Conservation (phyloP, 2,797 vertebrate genomes). For the Rachycentron canadum region DNA sequence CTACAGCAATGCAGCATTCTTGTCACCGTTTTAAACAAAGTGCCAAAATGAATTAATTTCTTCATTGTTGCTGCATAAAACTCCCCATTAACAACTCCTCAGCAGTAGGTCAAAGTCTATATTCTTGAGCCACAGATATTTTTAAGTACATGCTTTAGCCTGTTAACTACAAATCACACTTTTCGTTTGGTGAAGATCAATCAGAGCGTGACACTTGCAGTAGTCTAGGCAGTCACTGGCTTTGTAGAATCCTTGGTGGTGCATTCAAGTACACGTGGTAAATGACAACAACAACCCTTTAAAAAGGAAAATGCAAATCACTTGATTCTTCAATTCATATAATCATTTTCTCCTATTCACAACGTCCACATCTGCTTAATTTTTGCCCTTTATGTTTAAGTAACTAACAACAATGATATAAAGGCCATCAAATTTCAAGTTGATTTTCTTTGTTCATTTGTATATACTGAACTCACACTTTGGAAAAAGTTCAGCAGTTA, state of each 20-base stretch:
- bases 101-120: neutral
- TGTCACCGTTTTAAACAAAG: slow-evolving; percentile 3
- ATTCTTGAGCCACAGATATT: neutral
- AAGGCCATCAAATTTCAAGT: slow-evolving; percentile 11
- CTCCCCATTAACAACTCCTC: neutral
- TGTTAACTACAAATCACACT: slow-evolving; percentile 16
- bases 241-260: neutral
- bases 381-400: neutral
- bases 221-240: neutral
- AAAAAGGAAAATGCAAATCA: neutral
- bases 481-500: neutral
- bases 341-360: neutral
- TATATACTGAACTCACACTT: neutral
- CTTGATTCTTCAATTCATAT: neutral
- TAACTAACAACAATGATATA: neutral
- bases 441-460: neutral
- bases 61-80: slow-evolving; percentile 2
- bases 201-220: neutral
- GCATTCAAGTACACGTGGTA: neutral
- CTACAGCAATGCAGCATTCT: neutral
- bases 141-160: slow-evolving; percentile 3
- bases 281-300: neutral
- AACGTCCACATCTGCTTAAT: neutral
- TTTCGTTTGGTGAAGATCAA: slow-evolving; percentile 4
- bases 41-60: slow-evolving; percentile 8